These are phyloP conservation scores for Vireo altiloquus DNA, from an alignment of 2,113 vertebrate genomes.

Conservation along the genomic window DNA sequence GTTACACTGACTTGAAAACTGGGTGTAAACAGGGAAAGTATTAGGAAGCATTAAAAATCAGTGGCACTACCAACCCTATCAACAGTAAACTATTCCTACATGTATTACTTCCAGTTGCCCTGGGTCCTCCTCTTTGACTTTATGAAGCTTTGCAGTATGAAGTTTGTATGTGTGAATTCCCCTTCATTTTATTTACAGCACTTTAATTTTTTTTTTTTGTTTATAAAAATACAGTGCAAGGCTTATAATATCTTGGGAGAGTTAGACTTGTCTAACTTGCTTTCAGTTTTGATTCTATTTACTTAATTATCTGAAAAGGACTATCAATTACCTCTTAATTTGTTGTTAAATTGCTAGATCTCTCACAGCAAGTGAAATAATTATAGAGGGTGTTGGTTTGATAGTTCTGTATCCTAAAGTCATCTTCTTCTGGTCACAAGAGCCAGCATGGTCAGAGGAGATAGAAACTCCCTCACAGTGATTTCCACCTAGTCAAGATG, in stretches of 20 bases:
- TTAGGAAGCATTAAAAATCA: background rate
- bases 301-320: background rate
- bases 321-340: background rate
- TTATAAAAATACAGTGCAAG: background rate
- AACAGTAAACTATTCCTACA: background rate
- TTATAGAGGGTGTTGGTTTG: background rate
- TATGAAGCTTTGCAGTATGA: background rate
- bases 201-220: background rate
- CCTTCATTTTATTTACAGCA: background rate
- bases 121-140: background rate
- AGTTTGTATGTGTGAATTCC: background rate
- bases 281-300: background rate
- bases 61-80: background rate
- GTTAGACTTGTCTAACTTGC: background rate
- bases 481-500: accelerated
- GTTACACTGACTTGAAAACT: background rate
- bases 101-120: background rate
- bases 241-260: background rate
- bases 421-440: background rate
- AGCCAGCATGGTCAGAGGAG: background rate
- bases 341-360: background rate
- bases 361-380: background rate
- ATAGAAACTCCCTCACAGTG: background rate
- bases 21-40: background rate
- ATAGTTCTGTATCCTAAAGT: background rate